These are phyloP conservation scores for Cerastoderma edule DNA, from an alignment of 2,888 invertebrate genomes.

Conservation along the genomic window DNA sequence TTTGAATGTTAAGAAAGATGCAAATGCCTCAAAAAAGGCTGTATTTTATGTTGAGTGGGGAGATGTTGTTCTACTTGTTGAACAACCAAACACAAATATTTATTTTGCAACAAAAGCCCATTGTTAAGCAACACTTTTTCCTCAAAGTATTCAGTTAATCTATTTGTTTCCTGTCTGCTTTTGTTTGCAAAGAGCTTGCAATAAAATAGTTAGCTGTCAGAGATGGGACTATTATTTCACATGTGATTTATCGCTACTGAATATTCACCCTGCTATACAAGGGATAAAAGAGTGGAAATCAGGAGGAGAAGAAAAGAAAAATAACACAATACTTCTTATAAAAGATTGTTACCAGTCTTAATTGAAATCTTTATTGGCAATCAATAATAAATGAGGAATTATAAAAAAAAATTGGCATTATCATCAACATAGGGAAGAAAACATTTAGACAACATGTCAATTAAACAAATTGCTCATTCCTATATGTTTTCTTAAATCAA, in stretches of 20 bases:
- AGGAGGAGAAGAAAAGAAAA: too few species aligned
- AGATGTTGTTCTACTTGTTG: conserved; percentile 13
- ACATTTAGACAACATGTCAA: too few species aligned
- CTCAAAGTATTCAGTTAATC: background rate
- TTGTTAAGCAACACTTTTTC: conserved; percentile 17
- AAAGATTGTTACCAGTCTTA: too few species aligned
- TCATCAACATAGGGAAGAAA: too few species aligned
- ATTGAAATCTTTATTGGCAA: too few species aligned
- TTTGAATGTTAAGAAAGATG: too few species aligned
- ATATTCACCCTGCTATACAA: background rate
- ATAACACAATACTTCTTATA: too few species aligned
- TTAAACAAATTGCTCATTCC: too few species aligned
- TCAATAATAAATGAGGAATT: too few species aligned
- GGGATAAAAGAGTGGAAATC: background rate
- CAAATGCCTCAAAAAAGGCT: background rate
- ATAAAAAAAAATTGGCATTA: too few species aligned
- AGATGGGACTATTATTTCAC: conserved; percentile 6
- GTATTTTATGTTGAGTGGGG: background rate
- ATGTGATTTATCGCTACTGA: background rate
- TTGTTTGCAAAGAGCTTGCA: conserved; percentile 3
- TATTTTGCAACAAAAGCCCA: conserved; percentile 29
- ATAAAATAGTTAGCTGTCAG: conserved; percentile 15
- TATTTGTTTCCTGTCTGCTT: background rate
- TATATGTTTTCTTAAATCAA: too few species aligned
- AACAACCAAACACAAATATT: conserved; percentile 34